These are phyloP conservation scores for Timema cristinae DNA, from an alignment of 2,888 invertebrate genomes.

Conservation along the genomic window DNA sequence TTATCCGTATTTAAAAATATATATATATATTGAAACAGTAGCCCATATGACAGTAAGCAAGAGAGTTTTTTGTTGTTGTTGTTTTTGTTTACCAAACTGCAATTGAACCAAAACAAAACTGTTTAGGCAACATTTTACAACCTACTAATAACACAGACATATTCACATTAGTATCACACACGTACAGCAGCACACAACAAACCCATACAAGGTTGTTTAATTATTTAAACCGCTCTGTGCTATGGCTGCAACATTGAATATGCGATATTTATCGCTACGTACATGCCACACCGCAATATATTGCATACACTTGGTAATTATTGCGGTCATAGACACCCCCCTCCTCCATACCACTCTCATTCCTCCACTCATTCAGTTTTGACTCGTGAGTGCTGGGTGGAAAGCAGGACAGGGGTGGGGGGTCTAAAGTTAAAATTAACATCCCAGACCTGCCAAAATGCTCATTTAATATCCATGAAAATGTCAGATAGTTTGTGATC, in stretches of 20 bases:
- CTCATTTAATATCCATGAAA: conserved; percentile 30
- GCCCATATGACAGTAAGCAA: too few species aligned
- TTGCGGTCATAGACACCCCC: conserved; percentile 23
- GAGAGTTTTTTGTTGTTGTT: too few species aligned
- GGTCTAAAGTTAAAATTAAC: conserved; percentile 29
- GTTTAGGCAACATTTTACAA: too few species aligned
- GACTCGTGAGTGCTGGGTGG: background rate
- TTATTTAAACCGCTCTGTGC: background rate
- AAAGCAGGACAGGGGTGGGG: background rate
- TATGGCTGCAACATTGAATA: conserved; percentile 15
- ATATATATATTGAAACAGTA: too few species aligned
- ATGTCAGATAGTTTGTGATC: conserved; percentile 19
- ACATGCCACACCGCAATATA: conserved; percentile 26
- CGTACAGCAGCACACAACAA: too few species aligned
- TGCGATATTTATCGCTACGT: conserved; percentile 26
- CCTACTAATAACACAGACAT: too few species aligned
- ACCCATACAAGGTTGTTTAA: too few species aligned
- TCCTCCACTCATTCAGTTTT: conserved; percentile 3
- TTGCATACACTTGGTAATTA: conserved; percentile 27
- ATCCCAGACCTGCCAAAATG: conserved; percentile 27
- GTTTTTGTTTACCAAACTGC: too few species aligned
- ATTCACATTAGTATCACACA: too few species aligned
- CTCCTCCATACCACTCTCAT: background rate
- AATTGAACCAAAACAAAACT: too few species aligned
- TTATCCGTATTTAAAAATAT: too few species aligned